Base-by-base conservation (phyloP, 2,888 invertebrate genomes). In the Daptonema setosum region DNA sequence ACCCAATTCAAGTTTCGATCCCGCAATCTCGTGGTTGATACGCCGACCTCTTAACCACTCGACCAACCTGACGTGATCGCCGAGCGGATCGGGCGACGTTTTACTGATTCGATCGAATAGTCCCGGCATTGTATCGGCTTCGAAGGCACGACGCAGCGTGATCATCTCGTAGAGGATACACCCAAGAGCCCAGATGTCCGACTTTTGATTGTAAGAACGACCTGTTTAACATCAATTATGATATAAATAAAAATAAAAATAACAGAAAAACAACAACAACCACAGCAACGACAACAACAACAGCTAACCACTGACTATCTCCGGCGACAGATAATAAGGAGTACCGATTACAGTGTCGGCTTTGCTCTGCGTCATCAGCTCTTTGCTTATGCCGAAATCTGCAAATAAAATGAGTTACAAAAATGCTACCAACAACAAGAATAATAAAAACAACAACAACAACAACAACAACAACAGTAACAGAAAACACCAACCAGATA, bases 161-260 rank as follows among this genome's bases (percentile, higher is more conserved):
- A 81, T 79, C 73, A 85, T 77, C 71, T 86, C 85, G 67, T 83
- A 86, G 3, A 87, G 72, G 59, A 87, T 78, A 69, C 86, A 85
- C 1, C 86, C 87, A 55, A 85, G 75, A 20, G 85, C 82, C 87
- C 86, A 87, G 58, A 87, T 79, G 67, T 87, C 87, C 65, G 82
- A 82, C 74, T 85, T 84, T 52, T 79, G 79, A 69, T 83, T 81
- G 63, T 76, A 76, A 66, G 60, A 59, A 0, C 63, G 59, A 28
- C 66, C 66, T 66, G 45, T 28, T 25, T 11, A 3, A 26, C 43
- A 60, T 50, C 30, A n/a, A 43, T 22, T 28, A 17, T n/a, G 52
- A 55, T 53, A 54, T 43, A 35, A 20, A 24, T 45, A 2, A 52
- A 26, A 30, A 47, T 28, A 45, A 30, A 14, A 22, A 25, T 55